Evolutionary conservation across 2,113 vertebrate species (phyloP).

Genomic region (Megaceryle maxima): DNA sequence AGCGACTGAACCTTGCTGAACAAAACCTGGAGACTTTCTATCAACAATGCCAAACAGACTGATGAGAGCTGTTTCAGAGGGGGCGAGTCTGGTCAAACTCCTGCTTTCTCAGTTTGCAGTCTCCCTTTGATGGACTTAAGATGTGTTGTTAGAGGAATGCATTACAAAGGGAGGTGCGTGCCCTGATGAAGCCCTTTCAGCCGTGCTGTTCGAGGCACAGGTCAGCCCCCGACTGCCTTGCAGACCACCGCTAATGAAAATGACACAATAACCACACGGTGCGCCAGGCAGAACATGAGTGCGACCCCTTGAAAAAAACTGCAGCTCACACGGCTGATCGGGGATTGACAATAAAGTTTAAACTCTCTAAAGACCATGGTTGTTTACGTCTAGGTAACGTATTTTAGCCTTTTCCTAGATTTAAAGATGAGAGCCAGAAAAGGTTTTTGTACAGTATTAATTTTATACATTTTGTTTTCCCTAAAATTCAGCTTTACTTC

Average conservation of each 20-base stretch:
- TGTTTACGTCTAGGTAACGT: background rate
- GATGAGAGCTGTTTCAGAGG: background rate
- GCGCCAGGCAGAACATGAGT: background rate
- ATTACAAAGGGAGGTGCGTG: background rate
- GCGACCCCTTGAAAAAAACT: too few species aligned
- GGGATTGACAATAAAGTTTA: background rate
- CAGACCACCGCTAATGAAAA: accelerated
- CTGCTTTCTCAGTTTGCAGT: background rate
- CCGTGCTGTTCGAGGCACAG: accelerated
- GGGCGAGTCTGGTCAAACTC: background rate
- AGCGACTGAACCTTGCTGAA: background rate
- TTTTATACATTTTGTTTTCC: background rate
- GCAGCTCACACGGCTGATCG: too few species aligned
- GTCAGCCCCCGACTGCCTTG: background rate
- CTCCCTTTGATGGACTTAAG: background rate
- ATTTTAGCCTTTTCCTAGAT: background rate
- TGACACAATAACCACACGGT: accelerated
- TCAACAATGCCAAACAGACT: background rate
- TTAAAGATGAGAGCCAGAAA: too few species aligned
- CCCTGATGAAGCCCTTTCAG: background rate
- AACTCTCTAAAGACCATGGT: background rate
- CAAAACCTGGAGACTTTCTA: background rate
- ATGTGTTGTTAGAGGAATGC: accelerated
- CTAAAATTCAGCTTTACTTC: background rate
- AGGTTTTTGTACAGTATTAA: background rate